Evolutionary conservation across 1,140 invertebrate species (phyloP).

Genomic region (Drosophila funebris): DNA sequence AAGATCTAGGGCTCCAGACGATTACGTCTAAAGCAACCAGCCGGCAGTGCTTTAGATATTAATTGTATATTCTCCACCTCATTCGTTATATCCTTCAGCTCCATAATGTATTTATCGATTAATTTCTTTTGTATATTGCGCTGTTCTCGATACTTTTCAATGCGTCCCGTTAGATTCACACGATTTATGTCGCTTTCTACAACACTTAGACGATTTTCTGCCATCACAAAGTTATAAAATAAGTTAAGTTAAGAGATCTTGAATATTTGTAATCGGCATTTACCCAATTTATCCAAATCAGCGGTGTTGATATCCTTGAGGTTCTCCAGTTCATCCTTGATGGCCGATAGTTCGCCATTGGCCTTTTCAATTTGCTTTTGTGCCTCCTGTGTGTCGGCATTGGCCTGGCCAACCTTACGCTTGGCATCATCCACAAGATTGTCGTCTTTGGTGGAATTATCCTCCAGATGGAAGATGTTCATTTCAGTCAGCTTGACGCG

Average conservation of each 20-base stretch:
- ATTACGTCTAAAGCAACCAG: slow-evolving; percentile 91
- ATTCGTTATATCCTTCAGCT: slow-evolving; percentile 88
- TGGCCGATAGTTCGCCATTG: slow-evolving; percentile 90
- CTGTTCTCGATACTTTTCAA: slow-evolving; percentile 88
- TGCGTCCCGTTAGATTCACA: slow-evolving; percentile 90
- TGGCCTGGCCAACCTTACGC: slow-evolving; percentile 92
- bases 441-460: slow-evolving; percentile 90
- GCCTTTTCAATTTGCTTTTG: slow-evolving; percentile 92
- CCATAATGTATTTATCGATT: slow-evolving; percentile 92
- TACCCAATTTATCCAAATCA: slow-evolving; percentile 87
- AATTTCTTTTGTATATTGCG: slow-evolving; percentile 90
- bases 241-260: no score
- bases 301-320: slow-evolving; percentile 90
- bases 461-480: slow-evolving; percentile 89
- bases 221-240: no score
- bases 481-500: slow-evolving; percentile 89
- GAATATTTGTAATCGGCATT: no score
- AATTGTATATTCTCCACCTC: slow-evolving; percentile 95
- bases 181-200: slow-evolving; percentile 90
- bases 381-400: slow-evolving; percentile 91
- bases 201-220: slow-evolving; percentile 88
- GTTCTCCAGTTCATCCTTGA: slow-evolving; percentile 91
- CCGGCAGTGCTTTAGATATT: slow-evolving; percentile 92
- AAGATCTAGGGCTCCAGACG: slow-evolving; percentile 85
- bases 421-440: slow-evolving; percentile 90